These are phyloP conservation scores for Timandra comae DNA, from an alignment of 2,888 invertebrate genomes.

Conservation along the genomic window DNA sequence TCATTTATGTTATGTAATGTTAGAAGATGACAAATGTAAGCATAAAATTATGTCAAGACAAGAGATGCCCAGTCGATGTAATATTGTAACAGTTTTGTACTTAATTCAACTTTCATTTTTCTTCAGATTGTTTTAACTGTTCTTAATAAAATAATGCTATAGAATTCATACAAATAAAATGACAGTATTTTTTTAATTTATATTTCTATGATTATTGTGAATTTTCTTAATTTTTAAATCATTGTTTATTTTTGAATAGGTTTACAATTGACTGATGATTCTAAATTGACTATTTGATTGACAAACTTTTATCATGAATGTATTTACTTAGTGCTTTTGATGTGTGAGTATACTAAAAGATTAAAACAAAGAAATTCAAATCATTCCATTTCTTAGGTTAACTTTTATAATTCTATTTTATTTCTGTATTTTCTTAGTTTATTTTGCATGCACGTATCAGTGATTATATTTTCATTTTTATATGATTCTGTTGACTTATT, in stretches of 20 bases:
- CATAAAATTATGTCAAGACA: slow-evolving; percentile 66
- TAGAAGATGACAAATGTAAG: slow-evolving; percentile 73
- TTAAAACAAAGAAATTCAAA: slow-evolving; percentile 51
- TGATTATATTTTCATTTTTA: slow-evolving; percentile 39
- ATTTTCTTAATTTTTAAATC: slow-evolving; percentile 53
- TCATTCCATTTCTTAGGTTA: slow-evolving; percentile 69
- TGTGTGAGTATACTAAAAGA: slow-evolving; percentile 71
- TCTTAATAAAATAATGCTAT: slow-evolving; percentile 35
- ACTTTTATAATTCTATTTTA: slow-evolving; percentile 48
- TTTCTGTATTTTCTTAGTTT: slow-evolving; percentile 57
- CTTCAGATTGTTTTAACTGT: slow-evolving; percentile 54
- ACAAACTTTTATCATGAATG: slow-evolving; percentile 51
- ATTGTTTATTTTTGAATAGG: slow-evolving; percentile 62
- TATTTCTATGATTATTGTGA: slow-evolving; percentile 55
- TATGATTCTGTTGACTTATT: too few species aligned
- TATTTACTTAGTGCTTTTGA: slow-evolving; percentile 41
- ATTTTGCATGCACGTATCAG: slow-evolving; percentile 61
- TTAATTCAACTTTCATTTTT: slow-evolving; percentile 71
- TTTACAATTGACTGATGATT: slow-evolving; percentile 68
- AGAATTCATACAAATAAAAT: slow-evolving; percentile 61
- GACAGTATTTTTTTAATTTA: slow-evolving; percentile 68
- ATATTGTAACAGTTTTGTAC: slow-evolving; percentile 56
- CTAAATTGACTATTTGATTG: slow-evolving; percentile 53
- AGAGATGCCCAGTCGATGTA: slow-evolving; percentile 32
- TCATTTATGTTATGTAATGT: slow-evolving; percentile 76